Percentiles rank a stretch among this genome's conserved stretches.
Conservation (phyloP, 2,797 vertebrate genomes). For the Anniella stebbinsi region DNA sequence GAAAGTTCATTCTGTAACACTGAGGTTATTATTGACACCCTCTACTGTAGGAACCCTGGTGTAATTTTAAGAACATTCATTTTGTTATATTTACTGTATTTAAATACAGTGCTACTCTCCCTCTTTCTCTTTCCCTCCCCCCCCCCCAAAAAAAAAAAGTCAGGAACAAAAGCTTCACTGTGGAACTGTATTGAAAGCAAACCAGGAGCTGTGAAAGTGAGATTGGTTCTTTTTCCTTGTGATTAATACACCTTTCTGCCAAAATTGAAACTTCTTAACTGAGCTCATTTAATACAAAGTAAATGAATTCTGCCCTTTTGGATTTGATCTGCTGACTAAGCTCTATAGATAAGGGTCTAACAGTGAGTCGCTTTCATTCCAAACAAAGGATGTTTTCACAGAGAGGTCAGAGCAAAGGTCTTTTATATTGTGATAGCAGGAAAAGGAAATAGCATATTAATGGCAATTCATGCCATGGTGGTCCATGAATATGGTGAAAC, state of each 20-base stretch:
- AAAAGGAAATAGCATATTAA: conserved; percentile 87
- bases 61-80: conserved; percentile 83
- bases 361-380: conserved; percentile 83
- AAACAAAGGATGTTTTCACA: conserved; percentile 91
- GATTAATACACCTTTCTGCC: conserved; percentile 88
- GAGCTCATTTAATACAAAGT: conserved; percentile 88
- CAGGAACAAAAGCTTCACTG: conserved; percentile 86
- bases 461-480: conserved; percentile 81
- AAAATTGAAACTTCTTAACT: conserved; percentile 85
- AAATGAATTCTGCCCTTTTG: conserved; percentile 85
- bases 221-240: conserved; percentile 83
- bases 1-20: conserved; percentile 86
- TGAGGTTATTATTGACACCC: conserved; percentile 83
- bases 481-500: conserved; percentile 75
- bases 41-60: conserved; percentile 80
- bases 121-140: conserved; percentile 44
- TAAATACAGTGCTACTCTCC: conserved; percentile 82
- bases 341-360: conserved; percentile 83
- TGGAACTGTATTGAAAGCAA: conserved; percentile 83
- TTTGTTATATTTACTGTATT: conserved; percentile 88
- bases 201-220: conserved; percentile 86
- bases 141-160: too few species aligned
- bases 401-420: conserved; percentile 83
- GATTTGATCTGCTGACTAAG: conserved; percentile 84
- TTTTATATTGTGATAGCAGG: conserved; percentile 87